Evolutionary conservation across 1,140 invertebrate genomes (phyloP).

Genomic region (Bombus fervidus): DNA sequence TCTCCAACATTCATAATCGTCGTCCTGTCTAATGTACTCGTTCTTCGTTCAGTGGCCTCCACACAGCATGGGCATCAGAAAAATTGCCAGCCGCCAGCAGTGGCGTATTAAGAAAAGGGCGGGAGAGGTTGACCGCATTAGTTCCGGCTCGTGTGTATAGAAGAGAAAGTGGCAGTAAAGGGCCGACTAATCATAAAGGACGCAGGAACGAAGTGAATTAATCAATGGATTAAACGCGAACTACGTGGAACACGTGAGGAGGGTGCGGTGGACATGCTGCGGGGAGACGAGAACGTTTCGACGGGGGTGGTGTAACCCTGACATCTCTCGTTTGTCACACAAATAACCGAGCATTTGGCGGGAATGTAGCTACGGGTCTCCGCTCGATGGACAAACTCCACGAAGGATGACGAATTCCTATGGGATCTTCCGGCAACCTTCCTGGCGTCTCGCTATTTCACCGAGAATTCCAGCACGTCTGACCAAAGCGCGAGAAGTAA

Average conservation of each 20-base stretch:
- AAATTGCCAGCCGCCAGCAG: constrained; percentile 60
- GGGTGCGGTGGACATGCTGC: constrained; percentile 25
- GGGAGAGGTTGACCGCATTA: constrained; percentile 73
- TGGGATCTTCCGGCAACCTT: constrained; percentile 43
- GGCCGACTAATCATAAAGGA: constrained; percentile 80
- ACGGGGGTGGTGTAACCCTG: constrained; percentile 69
- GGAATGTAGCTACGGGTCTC: constrained; percentile 58
- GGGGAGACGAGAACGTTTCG: constrained; percentile 46
- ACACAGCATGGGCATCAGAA: constrained; percentile 33
- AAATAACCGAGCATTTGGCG: constrained; percentile 80
- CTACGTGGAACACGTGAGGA: constrained; percentile 56
- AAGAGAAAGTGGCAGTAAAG: constrained; percentile 68
- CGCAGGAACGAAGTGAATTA: constrained; percentile 80
- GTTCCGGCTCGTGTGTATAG: constrained; percentile 72
- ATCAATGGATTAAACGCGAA: constrained; percentile 82
- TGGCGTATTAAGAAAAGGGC: constrained; percentile 56
- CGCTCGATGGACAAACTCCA: constrained; percentile 71
- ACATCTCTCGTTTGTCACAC: constrained; percentile 82
- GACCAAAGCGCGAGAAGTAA: constrained; percentile 20
- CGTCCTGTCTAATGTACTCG: constrained; percentile 35
- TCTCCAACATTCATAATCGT: constrained; percentile 49
- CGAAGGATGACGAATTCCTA: constrained; percentile 74
- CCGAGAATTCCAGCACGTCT: constrained; percentile 37
- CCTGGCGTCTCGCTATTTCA: constrained; percentile 62
- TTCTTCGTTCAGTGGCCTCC: not conserved